Base-by-base conservation (phyloP, 2,888 invertebrate species). In the Cactoblastis cactorum region DNA sequence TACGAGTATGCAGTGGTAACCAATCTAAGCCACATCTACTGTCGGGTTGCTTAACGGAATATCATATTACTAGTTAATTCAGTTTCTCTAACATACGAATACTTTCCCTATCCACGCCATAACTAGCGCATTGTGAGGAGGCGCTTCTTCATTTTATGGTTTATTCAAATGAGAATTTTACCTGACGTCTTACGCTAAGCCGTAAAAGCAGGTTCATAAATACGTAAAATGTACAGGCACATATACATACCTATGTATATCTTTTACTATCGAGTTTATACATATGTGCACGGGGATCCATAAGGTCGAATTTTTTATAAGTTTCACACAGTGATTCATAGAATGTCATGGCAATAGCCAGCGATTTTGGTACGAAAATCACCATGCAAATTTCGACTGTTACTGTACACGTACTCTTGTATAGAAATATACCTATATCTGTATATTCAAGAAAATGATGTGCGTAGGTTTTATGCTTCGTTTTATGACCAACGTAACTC, bases 111-210 rank as follows among this genome's bases (percentile, higher is more conserved):
- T 53, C 49, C 49, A 50, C 49, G 50, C 28, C 50, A 51, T 54
- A 54, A 55, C 49, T 53, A 59, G 56, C 59, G 54, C 51, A 55
- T 58, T 55, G 48, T 47, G 53, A 53, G 53, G 57, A 57, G 50
- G 55, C 54, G 57, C 62, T 57, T 67, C 66, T 63, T 57, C 60
- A 59, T 69, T 71, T 73, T 74, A 77, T 73, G 69, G 66, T 58
- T 70, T 76, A 78, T 78, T 78, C 74, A 77, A 78, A 78, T 76
- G 67, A 65, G 67, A 61, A 58, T 64, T 63, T 57, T 65, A 59
- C 62, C 65, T 69, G 65, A 61, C 61, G 59, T 62, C 69, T 73
- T 64, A 62, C 64, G 63, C 65, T 60, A 62, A 65, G 63, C 65
- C 69, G 61, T 76, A 76, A 77, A 73, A 65, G 66, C 63, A 65